Base-by-base conservation (phyloP, 2,888 invertebrate genomes). In the Horisme vitalbata region DNA sequence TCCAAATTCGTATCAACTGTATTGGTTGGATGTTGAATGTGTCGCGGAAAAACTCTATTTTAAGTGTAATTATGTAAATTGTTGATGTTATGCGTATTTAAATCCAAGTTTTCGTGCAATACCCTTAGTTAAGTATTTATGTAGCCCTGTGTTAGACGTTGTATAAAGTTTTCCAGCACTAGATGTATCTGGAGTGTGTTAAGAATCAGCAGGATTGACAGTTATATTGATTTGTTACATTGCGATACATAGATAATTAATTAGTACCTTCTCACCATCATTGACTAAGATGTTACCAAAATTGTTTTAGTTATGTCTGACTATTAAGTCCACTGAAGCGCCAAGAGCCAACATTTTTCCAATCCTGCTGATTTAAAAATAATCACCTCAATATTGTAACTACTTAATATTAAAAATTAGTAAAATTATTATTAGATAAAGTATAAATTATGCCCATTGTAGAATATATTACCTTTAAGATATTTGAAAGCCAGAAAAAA, bases 91-190 rank as follows among this genome's bases (percentile, higher is more conserved):
- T 66, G 61, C 57, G 59, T 77, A 77, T 76, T 75, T 75, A 74
- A 75, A 58, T 64, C 59, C 65, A 71, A 75, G 70, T 79, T 84
- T 79, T 83, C 82, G 88, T 88, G 88, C 88, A 88, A 88, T 88
- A 88, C 83, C 73, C 73, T 79, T 84, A 84, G 79, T 87, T 87
- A 84, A 86, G 85, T 87, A 50, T 88, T 87, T 88, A 88, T 86
- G 78, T 86, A 87, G 84, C 45, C 65, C 68, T 71, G 75, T 79
- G 75, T 78, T 80, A 79, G 82, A 60, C 62, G 64, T 68, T 87
- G 83, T 85, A 83, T 76, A 85, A 82, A 84, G 70, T 72, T 71
- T 63, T 65, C 64, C 59, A 57, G 57, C 61, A 55, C 55, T 43
- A 43, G 44, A 52, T 24, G 8, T 9, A 26, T 11, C 31, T 13